These are phyloP conservation scores for Molothrus ater DNA, from an alignment of 2,797 vertebrate species.

Conservation along the genomic window DNA sequence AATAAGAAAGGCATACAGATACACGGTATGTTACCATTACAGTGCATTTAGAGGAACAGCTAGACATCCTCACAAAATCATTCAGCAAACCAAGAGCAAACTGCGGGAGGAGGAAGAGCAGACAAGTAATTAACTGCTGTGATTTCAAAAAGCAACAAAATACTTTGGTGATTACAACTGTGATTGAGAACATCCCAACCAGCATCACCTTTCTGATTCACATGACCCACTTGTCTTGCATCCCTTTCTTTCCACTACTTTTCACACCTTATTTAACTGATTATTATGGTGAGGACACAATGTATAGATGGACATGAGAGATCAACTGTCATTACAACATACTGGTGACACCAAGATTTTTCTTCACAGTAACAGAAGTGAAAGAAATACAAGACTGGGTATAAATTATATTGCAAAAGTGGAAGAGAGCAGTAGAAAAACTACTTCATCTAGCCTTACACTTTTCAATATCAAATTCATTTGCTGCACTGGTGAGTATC, in stretches of 20 bases:
- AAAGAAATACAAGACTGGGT: not conserved
- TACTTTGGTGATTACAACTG: not conserved
- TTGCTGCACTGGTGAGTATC: not conserved
- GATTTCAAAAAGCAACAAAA: not conserved
- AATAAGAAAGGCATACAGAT: not conserved
- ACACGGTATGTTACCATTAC: not conserved
- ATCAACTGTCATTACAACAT: not conserved
- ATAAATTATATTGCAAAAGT: not conserved
- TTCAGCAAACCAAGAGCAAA: constrained; percentile 2
- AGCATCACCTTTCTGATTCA: not conserved
- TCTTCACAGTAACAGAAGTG: not conserved
- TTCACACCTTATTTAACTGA: not conserved
- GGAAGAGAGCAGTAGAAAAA: not conserved
- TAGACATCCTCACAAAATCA: not conserved
- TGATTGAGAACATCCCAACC: not conserved
- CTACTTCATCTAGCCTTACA: not conserved
- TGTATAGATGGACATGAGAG: not conserved
- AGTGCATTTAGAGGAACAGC: not conserved
- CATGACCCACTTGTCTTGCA: not conserved
- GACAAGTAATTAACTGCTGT: not conserved
- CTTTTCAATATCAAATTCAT: not conserved
- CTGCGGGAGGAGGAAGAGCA: not conserved
- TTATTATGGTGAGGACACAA: not conserved
- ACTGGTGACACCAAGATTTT: not conserved
- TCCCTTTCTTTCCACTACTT: not conserved